Evolutionary conservation across 2,113 vertebrate species (phyloP).

Genomic region (Calypte anna): DNA sequence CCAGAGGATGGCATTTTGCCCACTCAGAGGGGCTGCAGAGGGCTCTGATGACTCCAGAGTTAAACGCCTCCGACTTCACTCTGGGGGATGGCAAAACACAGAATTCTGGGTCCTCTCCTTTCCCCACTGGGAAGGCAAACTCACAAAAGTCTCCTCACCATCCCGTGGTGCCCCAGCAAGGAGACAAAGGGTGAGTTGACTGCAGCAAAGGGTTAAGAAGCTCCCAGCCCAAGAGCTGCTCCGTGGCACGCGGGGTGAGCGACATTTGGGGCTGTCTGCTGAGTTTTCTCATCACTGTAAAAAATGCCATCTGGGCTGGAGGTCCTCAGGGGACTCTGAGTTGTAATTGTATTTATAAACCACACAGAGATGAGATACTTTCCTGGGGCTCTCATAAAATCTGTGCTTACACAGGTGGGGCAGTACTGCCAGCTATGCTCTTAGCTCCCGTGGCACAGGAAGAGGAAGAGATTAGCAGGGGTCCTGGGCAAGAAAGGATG

Average conservation of each 20-base stretch:
- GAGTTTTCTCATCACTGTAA: slow-evolving; percentile 7
- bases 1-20: neutral
- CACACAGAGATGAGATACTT: slow-evolving; percentile 19
- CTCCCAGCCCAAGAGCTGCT: neutral
- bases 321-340: neutral
- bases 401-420: slow-evolving; percentile 34
- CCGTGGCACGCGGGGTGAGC: neutral
- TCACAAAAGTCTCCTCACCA: neutral
- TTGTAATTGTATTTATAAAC: slow-evolving; percentile 8
- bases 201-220: neutral
- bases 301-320: slow-evolving; percentile 25
- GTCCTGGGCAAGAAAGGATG: neutral
- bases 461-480: neutral
- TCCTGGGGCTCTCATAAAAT: slow-evolving; percentile 5
- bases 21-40: neutral
- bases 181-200: neutral
- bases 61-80: neutral
- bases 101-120: neutral
- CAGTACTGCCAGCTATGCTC: neutral
- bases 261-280: neutral
- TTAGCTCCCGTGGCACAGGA: slow-evolving; percentile 2
- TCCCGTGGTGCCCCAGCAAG: neutral
- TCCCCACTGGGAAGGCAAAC: neutral
- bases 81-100: neutral
- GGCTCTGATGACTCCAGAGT: neutral